Evolutionary conservation across 2,797 vertebrate genomes (phyloP).

Genomic region (Halcyon smyrnensis): DNA sequence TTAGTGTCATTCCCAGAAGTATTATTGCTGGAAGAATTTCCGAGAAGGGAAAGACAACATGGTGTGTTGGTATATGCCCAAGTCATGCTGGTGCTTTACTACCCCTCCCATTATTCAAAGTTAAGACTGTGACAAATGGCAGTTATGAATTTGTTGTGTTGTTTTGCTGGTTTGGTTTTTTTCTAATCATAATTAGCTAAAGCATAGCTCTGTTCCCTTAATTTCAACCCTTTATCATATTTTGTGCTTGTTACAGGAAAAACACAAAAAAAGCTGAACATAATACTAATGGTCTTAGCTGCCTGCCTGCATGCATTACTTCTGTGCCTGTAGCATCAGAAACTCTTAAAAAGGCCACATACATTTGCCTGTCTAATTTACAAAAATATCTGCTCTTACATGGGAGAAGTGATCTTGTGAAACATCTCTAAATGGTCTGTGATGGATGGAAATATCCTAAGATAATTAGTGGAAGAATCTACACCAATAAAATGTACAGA

Average conservation of each 20-base stretch:
- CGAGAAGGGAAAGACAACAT: neutral
- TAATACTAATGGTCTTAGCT: neutral
- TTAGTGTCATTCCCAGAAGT: conserved; percentile 56
- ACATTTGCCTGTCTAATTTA: neutral
- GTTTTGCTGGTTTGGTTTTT: neutral
- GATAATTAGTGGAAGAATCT: conserved; percentile 2
- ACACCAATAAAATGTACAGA: neutral
- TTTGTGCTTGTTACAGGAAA: neutral
- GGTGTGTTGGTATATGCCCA: neutral
- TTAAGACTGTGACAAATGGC: conserved; percentile 3
- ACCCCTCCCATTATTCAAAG: neutral
- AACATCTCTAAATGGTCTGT: neutral
- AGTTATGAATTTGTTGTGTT: neutral
- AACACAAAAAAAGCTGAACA: neutral
- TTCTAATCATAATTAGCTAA: neutral
- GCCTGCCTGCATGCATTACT: neutral
- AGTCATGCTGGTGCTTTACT: neutral
- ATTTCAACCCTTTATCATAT: neutral
- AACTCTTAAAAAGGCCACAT: neutral
- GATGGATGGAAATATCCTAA: neutral
- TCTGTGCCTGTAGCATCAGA: neutral
- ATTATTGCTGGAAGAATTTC: neutral
- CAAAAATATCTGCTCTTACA: neutral
- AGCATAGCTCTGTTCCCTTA: neutral
- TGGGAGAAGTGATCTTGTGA: neutral